phyloP scores from a whole-genome alignment of 2,888 invertebrate genomes.

The Diadegma fenestrale region DNA sequence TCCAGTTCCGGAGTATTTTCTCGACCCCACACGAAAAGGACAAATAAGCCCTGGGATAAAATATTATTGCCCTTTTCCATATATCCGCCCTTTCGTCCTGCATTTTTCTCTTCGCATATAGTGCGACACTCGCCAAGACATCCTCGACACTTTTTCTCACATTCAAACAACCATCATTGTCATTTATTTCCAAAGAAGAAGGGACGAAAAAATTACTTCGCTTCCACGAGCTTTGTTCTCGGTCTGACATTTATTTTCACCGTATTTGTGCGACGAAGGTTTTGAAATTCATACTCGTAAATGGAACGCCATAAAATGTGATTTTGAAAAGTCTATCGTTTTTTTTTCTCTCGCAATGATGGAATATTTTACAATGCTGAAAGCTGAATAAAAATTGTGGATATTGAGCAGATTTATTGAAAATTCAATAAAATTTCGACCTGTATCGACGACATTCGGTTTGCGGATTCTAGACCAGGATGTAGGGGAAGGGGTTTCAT shows the following conservation, averaged over 20 bases:
- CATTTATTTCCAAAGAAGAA: not conserved
- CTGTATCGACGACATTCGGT: not conserved
- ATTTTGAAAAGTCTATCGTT: not conserved
- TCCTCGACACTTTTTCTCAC: not conserved
- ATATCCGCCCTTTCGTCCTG: not conserved
- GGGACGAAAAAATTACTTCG: not conserved
- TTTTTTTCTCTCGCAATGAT: not conserved
- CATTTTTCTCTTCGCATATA: not conserved
- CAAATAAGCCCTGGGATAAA: slow-evolving; percentile 48
- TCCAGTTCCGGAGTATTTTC: slow-evolving; percentile 26
- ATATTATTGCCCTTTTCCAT: slow-evolving; percentile 40
- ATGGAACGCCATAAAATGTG: not conserved
- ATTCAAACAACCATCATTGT: not conserved
- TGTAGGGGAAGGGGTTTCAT: not conserved
- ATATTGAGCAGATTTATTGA: no score
- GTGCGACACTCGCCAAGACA: slow-evolving; percentile 1
- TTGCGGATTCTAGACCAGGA: not conserved
- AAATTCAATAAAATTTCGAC: no score
- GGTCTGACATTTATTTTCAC: not conserved
- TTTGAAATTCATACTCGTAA: not conserved
- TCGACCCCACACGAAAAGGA: slow-evolving; percentile 33
- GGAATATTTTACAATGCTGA: not conserved
- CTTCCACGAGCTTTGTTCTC: not conserved
- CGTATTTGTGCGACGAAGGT: not conserved
- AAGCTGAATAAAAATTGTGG: not conserved